These are phyloP conservation scores for Sminthurinus aureus DNA, from an alignment of 2,888 invertebrate species.

Conservation along the genomic window DNA sequence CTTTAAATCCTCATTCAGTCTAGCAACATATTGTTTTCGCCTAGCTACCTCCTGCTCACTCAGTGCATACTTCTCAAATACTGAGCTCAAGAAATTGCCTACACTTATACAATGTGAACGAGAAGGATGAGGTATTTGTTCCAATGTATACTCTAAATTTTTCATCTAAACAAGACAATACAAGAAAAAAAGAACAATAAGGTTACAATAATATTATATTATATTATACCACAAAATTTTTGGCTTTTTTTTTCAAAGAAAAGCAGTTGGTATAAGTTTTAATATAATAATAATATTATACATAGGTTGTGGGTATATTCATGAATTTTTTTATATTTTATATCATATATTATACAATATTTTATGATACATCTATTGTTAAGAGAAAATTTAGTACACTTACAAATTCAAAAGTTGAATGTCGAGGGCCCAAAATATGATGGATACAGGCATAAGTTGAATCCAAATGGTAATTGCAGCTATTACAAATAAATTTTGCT, in stretches of 20 bases:
- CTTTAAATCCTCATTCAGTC: conserved; percentile 56
- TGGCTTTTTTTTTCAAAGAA: no score
- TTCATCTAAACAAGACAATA: conserved; percentile 42
- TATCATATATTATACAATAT: neutral
- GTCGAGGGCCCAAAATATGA: conserved; percentile 53
- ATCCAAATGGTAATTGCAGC: conserved; percentile 58
- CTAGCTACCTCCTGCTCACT: conserved; percentile 60
- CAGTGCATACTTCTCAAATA: conserved; percentile 60
- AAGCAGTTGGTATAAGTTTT: no score
- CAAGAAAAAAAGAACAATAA: neutral
- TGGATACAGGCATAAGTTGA: conserved; percentile 45
- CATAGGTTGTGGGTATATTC: no score
- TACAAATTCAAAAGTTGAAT: conserved; percentile 49
- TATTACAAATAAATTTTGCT: conserved; percentile 52
- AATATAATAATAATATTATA: no score
- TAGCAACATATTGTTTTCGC: conserved; percentile 58
- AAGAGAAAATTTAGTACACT: neutral
- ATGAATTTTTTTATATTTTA: no score
- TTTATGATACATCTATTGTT: neutral
- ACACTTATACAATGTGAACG: conserved; percentile 61
- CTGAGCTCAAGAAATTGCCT: conserved; percentile 60
- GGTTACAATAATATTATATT: neutral
- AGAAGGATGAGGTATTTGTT: conserved; percentile 61
- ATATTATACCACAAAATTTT: no score
- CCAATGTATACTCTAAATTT: conserved; percentile 43